Evolutionary conservation across 2,888 invertebrate genomes (phyloP).

Genomic region (Pandemis corylana): DNA sequence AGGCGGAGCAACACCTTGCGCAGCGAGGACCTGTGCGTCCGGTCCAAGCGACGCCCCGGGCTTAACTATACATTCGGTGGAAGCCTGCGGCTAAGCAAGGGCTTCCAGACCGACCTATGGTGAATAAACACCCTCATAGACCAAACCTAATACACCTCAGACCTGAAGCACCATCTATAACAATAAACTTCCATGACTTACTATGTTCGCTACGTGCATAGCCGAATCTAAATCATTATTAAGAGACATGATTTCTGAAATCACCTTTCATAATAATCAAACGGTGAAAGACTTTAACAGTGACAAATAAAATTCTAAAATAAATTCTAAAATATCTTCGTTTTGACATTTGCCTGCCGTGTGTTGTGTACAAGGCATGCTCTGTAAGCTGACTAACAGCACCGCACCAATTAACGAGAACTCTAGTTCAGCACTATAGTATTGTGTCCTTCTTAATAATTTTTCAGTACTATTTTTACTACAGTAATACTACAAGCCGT

Average conservation of each 20-base stretch:
- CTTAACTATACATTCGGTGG: constrained; percentile 80
- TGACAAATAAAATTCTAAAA: constrained; percentile 44
- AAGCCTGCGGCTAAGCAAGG: constrained; percentile 81
- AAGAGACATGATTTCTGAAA: constrained; percentile 31
- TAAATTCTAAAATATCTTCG: constrained; percentile 74
- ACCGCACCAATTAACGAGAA: constrained; percentile 75
- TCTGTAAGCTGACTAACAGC: constrained; percentile 81
- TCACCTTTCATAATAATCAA: constrained; percentile 54
- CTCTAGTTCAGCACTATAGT: constrained; percentile 74
- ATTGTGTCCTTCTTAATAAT: constrained; percentile 76
- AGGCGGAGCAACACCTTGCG: constrained; percentile 77
- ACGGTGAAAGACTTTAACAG: constrained; percentile 64
- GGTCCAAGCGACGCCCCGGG: constrained; percentile 68
- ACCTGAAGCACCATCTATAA: constrained; percentile 66
- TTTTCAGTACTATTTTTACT: constrained; percentile 77
- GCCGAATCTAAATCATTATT: constrained; percentile 44
- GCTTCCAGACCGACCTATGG: constrained; percentile 80
- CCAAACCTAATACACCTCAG: constrained; percentile 56
- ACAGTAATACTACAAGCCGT: constrained; percentile 79
- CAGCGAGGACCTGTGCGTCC: constrained; percentile 71
- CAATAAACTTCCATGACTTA: constrained; percentile 60
- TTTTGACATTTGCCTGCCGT: constrained; percentile 77
- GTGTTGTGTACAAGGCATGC: constrained; percentile 80
- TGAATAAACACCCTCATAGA: constrained; percentile 63
- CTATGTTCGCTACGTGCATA: constrained; percentile 76